Base-by-base conservation (phyloP, 35 echinoderm and acorn worm species). In the Lytechinus pictus region DNA sequence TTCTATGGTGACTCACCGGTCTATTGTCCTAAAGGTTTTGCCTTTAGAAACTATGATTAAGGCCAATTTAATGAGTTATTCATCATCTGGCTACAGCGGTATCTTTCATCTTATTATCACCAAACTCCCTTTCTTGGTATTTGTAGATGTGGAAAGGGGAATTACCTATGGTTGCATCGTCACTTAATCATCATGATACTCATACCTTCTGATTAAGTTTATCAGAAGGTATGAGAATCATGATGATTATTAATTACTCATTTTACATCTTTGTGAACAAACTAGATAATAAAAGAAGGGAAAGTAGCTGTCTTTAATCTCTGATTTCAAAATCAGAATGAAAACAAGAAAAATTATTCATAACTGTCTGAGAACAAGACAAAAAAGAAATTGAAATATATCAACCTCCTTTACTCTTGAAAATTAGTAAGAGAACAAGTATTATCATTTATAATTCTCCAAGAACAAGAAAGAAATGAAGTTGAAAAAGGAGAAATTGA, bases 1-100 rank as follows among this genome's bases (percentile, higher is more conserved):
- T 79, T 79, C 4, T n/a, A 79, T 24, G 19, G n/a, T 79, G 66
- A 79, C 66, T 79, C 66, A 79, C 19, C 16, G 66, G 12, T 24
- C 66, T 79, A 79, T 79, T 79, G 66, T 79, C 66, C 66, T 79
- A 79, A 79, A 79, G 66, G 66, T 79, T 24, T 79, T 79, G 19
- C 66, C 66, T 79, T 7, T 60, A 60, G 57, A 60, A 60, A 60
- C 57, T 16, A 60, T 60, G 66, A 79, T 79, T 79, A 79, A 79
- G 21, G 66, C 66, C 66, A 79, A 79, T 79, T 79, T 79, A 79
- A 79, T 79, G 19, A 79, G 61, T 79, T 79, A 79, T 79, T 79
- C 66, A 79, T 79, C 66, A 79, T 79, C 66, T 24, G 12, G 66
- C 14, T n/a, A 16, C 14, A 79, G 66, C 66, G 66, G 66, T 24